These are phyloP conservation scores for Lagodon rhomboides DNA, from an alignment of 2,797 vertebrate species.

Conservation along the genomic window DNA sequence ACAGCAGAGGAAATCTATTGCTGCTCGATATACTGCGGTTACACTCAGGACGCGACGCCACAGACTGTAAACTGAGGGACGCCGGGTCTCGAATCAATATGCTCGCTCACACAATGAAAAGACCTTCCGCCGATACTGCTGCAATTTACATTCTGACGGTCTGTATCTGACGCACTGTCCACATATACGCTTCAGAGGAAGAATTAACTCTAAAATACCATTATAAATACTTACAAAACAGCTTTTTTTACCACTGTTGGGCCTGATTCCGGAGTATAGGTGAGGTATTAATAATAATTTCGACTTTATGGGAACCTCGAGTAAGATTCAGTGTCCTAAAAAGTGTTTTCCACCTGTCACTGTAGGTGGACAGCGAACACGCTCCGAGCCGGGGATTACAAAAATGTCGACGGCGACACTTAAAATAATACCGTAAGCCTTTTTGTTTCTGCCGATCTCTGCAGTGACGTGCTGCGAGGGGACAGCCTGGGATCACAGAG, in stretches of 20 bases:
- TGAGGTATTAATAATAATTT: too few species aligned
- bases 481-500: slow-evolving; percentile 31
- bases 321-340: too few species aligned
- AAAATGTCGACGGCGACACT: slow-evolving; percentile 2
- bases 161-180: background rate
- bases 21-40: background rate
- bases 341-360: too few species aligned
- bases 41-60: background rate
- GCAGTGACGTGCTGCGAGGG: background rate
- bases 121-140: slow-evolving; percentile 12
- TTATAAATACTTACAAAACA: too few species aligned
- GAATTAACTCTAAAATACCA: too few species aligned
- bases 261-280: too few species aligned
- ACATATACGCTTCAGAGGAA: background rate
- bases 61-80: background rate
- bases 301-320: too few species aligned
- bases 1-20: slow-evolving; percentile 28
- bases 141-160: slow-evolving; percentile 8
- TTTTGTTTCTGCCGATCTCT: background rate
- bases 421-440: slow-evolving; percentile 16
- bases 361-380: background rate
- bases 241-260: too few species aligned
- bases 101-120: background rate
- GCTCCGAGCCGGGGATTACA: background rate
- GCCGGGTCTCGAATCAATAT: slow-evolving; percentile 3